phyloP scores from a whole-genome alignment of 2,113 vertebrate genomes.

The Thinocorus orbignyianus region DNA sequence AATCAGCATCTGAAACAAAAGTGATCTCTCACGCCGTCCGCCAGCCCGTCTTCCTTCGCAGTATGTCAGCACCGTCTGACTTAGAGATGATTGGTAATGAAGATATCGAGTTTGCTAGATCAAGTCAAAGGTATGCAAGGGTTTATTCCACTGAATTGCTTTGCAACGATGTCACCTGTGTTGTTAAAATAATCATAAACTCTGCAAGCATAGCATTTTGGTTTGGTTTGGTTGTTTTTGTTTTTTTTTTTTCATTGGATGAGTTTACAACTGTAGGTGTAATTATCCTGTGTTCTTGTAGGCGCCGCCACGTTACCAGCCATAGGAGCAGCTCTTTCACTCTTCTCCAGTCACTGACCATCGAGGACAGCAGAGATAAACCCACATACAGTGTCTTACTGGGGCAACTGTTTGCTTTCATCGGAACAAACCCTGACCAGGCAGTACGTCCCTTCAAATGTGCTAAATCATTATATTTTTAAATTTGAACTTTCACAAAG shows the following conservation, averaged over 20 bases:
- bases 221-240: not conserved
- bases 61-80: conserved; percentile 97
- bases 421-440: conserved; percentile 95
- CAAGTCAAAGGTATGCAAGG: conserved; percentile 82
- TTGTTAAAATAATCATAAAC: not conserved
- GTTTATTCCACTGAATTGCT: not conserved
- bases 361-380: conserved; percentile 92
- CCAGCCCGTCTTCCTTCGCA: conserved; percentile 95
- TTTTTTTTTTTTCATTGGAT: rapidly evolving
- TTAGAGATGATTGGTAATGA: conserved; percentile 97
- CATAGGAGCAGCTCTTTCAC: conserved; percentile 97
- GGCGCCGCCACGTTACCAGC: conserved; percentile 90
- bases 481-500: rapidly evolving
- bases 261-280: not conserved
- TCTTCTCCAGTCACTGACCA: conserved; percentile 89
- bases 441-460: conserved; percentile 74
- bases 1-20: conserved; percentile 91
- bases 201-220: not conserved
- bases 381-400: conserved; percentile 94
- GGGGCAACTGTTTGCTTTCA: conserved; percentile 96
- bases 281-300: not conserved
- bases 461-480: not conserved
- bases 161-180: rapidly evolving
- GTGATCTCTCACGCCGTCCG: conserved; percentile 85
- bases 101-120: conserved; percentile 91